These are phyloP conservation scores for Tanytarsus gracilentus DNA, from an alignment of 2,888 invertebrate species.

Conservation along the genomic window DNA sequence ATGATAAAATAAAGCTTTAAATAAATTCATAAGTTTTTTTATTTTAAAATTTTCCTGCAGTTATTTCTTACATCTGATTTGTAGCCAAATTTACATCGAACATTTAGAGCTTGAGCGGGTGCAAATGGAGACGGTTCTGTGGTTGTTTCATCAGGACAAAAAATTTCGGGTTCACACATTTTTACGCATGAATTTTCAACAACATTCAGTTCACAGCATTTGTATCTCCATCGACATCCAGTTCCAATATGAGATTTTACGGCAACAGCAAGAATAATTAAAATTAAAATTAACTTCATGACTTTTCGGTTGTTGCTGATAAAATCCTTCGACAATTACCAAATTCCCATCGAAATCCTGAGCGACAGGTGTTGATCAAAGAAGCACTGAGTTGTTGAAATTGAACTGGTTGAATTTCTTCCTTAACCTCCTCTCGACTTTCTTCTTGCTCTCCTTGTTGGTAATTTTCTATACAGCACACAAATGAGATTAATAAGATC, in stretches of 20 bases:
- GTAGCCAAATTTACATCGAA: background rate
- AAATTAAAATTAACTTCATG: background rate
- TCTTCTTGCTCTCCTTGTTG: background rate
- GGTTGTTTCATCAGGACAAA: background rate
- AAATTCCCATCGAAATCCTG: background rate
- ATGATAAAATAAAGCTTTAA: background rate
- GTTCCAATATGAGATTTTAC: background rate
- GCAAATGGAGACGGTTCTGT: background rate
- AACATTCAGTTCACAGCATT: background rate
- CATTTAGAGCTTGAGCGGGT: background rate
- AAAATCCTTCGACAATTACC: background rate
- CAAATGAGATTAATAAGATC: background rate
- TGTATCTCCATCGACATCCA: background rate
- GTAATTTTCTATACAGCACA: background rate
- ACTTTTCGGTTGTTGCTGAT: background rate
- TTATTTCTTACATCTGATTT: background rate
- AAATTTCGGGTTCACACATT: constrained; percentile 12
- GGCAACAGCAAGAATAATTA: background rate
- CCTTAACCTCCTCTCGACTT: background rate
- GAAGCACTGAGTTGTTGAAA: too few relatives aligned
- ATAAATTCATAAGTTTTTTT: background rate
- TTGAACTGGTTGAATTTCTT: background rate
- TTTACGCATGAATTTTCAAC: background rate
- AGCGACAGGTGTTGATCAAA: background rate
- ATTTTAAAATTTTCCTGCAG: background rate